Base-by-base conservation (phyloP, 2,113 vertebrate genomes). In the Odobenus rosmarus region DNA sequence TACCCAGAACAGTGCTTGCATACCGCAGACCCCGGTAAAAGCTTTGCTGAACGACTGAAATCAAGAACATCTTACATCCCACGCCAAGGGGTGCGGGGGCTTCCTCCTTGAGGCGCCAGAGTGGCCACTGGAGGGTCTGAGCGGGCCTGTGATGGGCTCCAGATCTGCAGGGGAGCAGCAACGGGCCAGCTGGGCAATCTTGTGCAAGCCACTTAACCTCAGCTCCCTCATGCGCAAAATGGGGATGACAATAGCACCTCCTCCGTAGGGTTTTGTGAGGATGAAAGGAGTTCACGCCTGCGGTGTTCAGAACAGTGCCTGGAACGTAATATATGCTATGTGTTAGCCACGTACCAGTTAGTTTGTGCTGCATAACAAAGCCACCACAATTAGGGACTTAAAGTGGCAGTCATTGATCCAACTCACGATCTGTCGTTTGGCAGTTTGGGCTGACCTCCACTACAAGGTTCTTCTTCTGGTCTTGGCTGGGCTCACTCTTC, bases 11-110 rank as follows among this genome's bases (percentile, higher is more conserved):
- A 9, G 14, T 3, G 31, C 28, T 5, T 89, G 84, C 10, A 10
- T 0, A 7, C 0, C 10, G 24, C 18, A 24, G 51, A 18, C 67
- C 57, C 36, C 31, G 2, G 57, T 11, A 3, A 15, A 67, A 93
- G 24, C 59, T 72, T 26, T 55, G 36, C 4, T 6, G 39, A 24
- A 69, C 7, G 18, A 28, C 28, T 10, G 46, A 82, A 49, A 74
- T 59, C 36, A 1, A 10, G 55, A 55, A 23, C 1, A 0, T 28
- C 16, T 36, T 14, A 12, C 3, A 55, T 2, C 3, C 24, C 31
- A 5, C 0, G 0, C 21, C 39, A 16, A 21, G 31, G 42, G 12
- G 9, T 2, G 3, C 0, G 7, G 21, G 4, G n/a, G 49, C 59
- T 33, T 55, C 0, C 12, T 28, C 24, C 51, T 42, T 2, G n/a